Evolutionary conservation across 2,888 invertebrate genomes (phyloP).

Genomic region (Parnassius glacialis): DNA sequence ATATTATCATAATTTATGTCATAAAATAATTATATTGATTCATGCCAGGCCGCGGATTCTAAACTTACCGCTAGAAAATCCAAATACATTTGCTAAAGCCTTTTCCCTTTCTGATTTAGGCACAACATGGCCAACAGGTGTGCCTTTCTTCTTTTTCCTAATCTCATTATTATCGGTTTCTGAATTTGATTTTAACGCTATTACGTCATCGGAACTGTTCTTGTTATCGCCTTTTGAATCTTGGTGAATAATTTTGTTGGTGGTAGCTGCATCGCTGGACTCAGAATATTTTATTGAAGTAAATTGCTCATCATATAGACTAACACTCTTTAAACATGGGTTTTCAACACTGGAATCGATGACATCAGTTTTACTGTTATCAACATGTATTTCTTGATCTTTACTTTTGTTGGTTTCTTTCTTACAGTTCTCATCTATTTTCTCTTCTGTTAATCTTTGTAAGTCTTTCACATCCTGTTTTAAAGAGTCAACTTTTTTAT

Average conservation of each 20-base stretch:
- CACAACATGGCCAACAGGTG: conserved; percentile 19
- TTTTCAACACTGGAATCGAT: conserved; percentile 37
- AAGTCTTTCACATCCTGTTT: not conserved
- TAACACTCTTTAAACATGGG: conserved; percentile 62
- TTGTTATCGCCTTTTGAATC: conserved; percentile 21
- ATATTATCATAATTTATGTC: too few relatives aligned
- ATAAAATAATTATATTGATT: not conserved
- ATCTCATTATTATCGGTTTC: conserved; percentile 41
- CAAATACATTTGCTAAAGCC: conserved; percentile 60
- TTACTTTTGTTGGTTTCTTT: not conserved
- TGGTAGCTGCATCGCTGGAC: conserved; percentile 42
- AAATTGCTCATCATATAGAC: conserved; percentile 57
- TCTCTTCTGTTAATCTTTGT: not conserved
- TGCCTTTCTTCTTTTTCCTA: conserved; percentile 29
- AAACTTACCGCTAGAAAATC: conserved; percentile 68
- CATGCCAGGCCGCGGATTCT: conserved; percentile 15
- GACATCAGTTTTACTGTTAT: not conserved
- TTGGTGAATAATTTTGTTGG: conserved; percentile 21
- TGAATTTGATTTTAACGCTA: conserved; percentile 49
- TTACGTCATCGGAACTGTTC: conserved; percentile 32
- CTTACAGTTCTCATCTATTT: not conserved
- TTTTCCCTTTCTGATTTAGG: conserved; percentile 44
- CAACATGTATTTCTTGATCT: not conserved
- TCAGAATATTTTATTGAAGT: conserved; percentile 45
- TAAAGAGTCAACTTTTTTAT: not conserved